Conservation (phyloP, 2,797 vertebrate genomes). For the Sitta carolinensis region DNA sequence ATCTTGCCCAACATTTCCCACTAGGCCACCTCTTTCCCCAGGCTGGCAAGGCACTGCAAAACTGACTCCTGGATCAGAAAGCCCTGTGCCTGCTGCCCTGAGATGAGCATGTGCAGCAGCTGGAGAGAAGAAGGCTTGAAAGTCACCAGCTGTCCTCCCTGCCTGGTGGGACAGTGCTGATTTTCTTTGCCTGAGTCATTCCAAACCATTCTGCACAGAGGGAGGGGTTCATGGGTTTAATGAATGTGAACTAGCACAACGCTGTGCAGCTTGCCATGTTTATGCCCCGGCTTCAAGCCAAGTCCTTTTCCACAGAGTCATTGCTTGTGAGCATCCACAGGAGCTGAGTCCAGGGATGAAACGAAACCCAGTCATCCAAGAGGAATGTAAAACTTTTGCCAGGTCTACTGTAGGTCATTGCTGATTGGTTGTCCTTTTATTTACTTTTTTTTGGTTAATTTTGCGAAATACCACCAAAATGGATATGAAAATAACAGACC, state of each 20-base stretch:
- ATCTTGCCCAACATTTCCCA: not conserved
- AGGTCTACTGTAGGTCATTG: not conserved
- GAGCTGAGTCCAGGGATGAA: not conserved
- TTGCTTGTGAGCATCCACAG: fast-evolving
- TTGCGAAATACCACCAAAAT: not conserved
- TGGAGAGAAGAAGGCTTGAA: not conserved
- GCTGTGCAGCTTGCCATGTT: fast-evolving
- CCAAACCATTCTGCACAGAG: not conserved
- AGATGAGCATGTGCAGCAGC: not conserved
- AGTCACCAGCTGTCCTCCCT: not conserved
- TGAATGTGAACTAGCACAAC: not conserved
- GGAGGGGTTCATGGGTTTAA: not conserved
- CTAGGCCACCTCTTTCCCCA: not conserved
- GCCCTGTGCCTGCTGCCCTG: fast-evolving
- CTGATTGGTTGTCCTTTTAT: not conserved
- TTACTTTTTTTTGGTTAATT: not conserved
- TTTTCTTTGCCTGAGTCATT: not conserved
- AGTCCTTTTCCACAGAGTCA: not conserved
- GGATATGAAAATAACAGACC: not conserved
- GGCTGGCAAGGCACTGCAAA: not conserved
- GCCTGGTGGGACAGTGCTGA: not conserved
- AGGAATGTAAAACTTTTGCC: not conserved
- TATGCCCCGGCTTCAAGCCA: not conserved
- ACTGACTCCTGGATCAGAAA: not conserved
- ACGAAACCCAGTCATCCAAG: not conserved